Base-by-base conservation (phyloP, 2,113 vertebrate genomes). In the Lepisosteus oculatus region DNA sequence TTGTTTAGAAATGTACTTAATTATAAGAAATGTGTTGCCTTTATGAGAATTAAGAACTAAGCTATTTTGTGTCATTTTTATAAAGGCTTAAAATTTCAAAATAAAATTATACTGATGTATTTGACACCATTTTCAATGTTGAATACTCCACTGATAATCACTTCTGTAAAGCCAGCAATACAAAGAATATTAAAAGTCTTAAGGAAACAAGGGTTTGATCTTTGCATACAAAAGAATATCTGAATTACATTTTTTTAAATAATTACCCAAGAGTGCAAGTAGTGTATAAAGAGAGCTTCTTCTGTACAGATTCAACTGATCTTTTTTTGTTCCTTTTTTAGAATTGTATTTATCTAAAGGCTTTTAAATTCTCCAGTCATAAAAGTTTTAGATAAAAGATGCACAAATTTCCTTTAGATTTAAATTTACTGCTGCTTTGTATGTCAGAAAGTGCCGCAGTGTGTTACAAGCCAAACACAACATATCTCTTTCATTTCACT, bases 91-190 rank as follows among this genome's bases (percentile, higher is more conserved):
- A 29, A 29, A 29, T 29, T 29, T 29, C 29, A 29, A 29, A 29
- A 29, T 29, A 29, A 29, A 29, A 29, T 29, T 29, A 29, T 29
- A 29, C 29, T 29, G 57, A 76, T 51, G 71, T 47, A 75, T 79
- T 75, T 72, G 67, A 79, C 72, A 69, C 41, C 13, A 69, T 71
- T 78, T 77, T 76, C 70, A 13, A 74, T 55, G 6, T 14, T 43
- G 72, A 69, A 54, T 61, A 64, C n/a, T 51, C 72, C 42, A 73
- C 29, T 51, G 42, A 8, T 63, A 0, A 65, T 4, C 55, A 8
- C 62, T 6, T 47, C 55, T 70, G 12, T 51, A 51, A 51, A 51
- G 47, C 47, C 47, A 70, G 67, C 43, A 7, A 43, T 56, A 45
- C 56, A 65, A 70, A 65, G 68, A 71, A 43, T 65, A 54, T 67